phyloP scores from a whole-genome alignment of 2,797 vertebrate genomes.

The Ctenosaura bakeri region DNA sequence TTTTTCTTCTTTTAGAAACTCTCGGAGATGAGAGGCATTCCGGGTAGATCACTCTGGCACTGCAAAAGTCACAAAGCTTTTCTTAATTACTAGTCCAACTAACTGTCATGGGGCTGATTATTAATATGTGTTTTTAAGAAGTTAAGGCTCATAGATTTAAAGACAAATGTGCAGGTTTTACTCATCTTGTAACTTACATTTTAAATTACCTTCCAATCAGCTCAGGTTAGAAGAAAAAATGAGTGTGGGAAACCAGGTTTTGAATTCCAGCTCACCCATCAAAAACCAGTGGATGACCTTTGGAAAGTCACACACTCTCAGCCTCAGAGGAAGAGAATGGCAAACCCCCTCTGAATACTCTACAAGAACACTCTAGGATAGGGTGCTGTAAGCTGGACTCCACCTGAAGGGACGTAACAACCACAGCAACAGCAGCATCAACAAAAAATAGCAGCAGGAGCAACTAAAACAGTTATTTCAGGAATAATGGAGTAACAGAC shows the following conservation, averaged over 20 bases:
- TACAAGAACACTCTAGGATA: too few relatives aligned
- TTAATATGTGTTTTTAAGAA: not conserved
- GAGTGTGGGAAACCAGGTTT: too few relatives aligned
- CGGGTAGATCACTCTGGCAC: not conserved
- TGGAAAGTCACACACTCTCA: too few relatives aligned
- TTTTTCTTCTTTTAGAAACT: not conserved
- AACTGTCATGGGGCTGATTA: not conserved
- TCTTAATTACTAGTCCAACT: not conserved
- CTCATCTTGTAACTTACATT: constrained; percentile 45
- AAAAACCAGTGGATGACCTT: too few relatives aligned
- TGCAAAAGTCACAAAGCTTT: not conserved
- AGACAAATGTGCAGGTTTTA: constrained; percentile 52
- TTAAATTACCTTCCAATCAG: constrained; percentile 40
- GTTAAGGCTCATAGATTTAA: constrained; percentile 39
- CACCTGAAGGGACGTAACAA: too few relatives aligned
- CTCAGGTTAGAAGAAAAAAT: constrained; percentile 17
- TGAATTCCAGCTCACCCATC: too few relatives aligned
- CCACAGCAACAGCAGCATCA: too few relatives aligned
- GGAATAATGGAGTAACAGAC: not conserved
- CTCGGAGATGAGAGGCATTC: constrained; percentile 34
- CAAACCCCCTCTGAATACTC: too few relatives aligned
- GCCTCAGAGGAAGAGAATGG: too few relatives aligned
- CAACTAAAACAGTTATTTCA: too few relatives aligned
- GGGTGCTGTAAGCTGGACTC: too few relatives aligned
- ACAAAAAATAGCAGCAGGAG: too few relatives aligned